Percentiles rank a stretch among this genome's conserved stretches.
Conservation (phyloP, 2,797 vertebrate species). For the Urocyon cinereoargenteus region DNA sequence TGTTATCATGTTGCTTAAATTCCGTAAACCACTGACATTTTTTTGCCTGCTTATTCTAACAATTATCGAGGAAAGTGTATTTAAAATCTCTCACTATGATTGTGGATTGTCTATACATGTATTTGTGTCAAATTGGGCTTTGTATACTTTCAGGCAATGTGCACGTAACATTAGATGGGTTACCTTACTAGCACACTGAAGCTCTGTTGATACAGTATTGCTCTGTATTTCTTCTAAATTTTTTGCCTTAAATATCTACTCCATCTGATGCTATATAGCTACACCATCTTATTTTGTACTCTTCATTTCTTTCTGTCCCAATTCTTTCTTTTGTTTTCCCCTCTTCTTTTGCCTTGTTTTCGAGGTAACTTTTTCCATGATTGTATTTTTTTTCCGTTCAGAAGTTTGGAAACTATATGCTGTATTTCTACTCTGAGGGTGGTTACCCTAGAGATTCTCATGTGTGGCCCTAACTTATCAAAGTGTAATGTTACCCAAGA, state of each 20-base stretch:
- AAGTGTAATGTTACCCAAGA: neutral
- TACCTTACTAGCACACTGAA: neutral
- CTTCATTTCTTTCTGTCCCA: neutral
- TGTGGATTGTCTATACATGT: neutral
- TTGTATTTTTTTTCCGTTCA: neutral
- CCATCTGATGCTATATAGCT: neutral
- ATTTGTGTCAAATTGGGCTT: conserved; percentile 8
- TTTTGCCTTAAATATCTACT: neutral
- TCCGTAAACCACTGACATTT: neutral
- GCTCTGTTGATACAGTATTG: neutral
- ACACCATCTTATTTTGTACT: neutral
- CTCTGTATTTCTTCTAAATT: neutral
- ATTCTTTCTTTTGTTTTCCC: neutral
- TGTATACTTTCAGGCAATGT: neutral
- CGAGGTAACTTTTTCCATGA: neutral
- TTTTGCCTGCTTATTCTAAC: neutral
- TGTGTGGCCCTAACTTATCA: neutral
- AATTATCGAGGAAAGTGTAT: neutral
- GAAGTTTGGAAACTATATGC: neutral
- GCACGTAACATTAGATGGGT: neutral
- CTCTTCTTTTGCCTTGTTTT: neutral
- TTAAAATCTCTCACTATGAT: neutral
- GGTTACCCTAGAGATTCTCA: neutral
- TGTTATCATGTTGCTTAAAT: conserved; percentile 25
- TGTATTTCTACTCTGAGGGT: neutral